Conservation (phyloP, 2,888 invertebrate species). For the Spisula solida region DNA sequence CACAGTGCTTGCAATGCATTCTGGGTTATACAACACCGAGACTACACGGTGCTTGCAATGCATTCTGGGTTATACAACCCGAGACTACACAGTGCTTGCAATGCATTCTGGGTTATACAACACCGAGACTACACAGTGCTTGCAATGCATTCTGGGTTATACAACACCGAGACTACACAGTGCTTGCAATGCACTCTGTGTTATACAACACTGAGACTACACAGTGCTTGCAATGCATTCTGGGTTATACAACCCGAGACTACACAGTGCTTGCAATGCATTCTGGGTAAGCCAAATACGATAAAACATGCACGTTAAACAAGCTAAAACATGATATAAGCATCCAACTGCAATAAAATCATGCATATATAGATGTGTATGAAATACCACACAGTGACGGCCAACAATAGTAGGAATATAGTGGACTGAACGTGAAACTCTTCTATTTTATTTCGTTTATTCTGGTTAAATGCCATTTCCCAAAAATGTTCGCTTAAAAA, state of each 20-base stretch:
- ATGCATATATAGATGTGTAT: neutral
- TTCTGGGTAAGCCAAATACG: neutral
- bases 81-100: neutral
- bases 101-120: neutral
- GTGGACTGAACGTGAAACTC: too few species aligned
- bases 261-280: neutral
- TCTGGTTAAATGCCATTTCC: too few species aligned
- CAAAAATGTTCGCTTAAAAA: too few species aligned
- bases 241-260: neutral
- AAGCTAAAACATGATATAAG: slow-evolving; percentile 12
- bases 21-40: neutral
- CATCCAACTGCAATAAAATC: neutral
- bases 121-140: neutral
- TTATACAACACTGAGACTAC: neutral
- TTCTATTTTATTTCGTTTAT: too few species aligned
- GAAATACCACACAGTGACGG: neutral
- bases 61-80: neutral
- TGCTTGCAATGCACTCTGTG: neutral
- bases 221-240: neutral
- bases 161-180: neutral
- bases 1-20: neutral
- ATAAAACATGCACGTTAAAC: slow-evolving; percentile 12
- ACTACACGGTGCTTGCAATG: neutral
- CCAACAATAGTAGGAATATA: neutral
- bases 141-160: neutral